Percentiles rank a stretch among this genome's conserved stretches.
Evolutionary conservation across 2,888 invertebrate genomes (phyloP).

Genomic region (Stenodera caucasica): DNA sequence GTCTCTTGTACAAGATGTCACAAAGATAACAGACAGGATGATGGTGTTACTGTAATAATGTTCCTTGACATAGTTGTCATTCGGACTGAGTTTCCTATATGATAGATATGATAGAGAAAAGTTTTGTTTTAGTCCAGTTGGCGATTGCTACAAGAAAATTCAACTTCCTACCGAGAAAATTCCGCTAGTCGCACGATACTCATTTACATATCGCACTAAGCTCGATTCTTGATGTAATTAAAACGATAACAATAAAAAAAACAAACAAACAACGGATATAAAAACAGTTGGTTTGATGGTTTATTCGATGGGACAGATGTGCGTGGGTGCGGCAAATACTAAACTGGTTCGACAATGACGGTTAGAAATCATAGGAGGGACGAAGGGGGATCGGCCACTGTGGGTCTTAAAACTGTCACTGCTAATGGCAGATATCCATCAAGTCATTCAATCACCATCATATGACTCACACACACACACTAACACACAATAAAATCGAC

Average conservation of each 20-base stretch:
- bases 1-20: slow-evolving; percentile 42
- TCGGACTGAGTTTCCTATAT: slow-evolving; percentile 47
- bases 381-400: slow-evolving; percentile 31
- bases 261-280: slow-evolving; percentile 30
- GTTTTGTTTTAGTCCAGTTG: slow-evolving; percentile 48
- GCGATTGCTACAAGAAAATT: not conserved
- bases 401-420: slow-evolving; percentile 56
- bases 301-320: slow-evolving; percentile 37
- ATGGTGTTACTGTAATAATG: slow-evolving; percentile 53
- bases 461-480: slow-evolving; percentile 42
- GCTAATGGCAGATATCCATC: slow-evolving; percentile 58
- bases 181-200: slow-evolving; percentile 6
- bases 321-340: slow-evolving; percentile 34
- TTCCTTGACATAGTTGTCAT: slow-evolving; percentile 55
- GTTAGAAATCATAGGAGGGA: slow-evolving; percentile 26
- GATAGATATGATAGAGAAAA: slow-evolving; percentile 52
- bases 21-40: slow-evolving; percentile 43
- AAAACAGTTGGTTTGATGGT: slow-evolving; percentile 34
- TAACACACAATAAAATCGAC: slow-evolving; percentile 29
- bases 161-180: too few relatives aligned
- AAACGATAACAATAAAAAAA: too few relatives aligned
- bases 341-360: slow-evolving; percentile 3
- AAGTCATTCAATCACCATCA: slow-evolving; percentile 56
- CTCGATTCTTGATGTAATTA: too few relatives aligned
- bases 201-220: slow-evolving; percentile 3